These are phyloP conservation scores for Drosophila greeni DNA, from an alignment of 2,888 invertebrate species.

Conservation along the genomic window DNA sequence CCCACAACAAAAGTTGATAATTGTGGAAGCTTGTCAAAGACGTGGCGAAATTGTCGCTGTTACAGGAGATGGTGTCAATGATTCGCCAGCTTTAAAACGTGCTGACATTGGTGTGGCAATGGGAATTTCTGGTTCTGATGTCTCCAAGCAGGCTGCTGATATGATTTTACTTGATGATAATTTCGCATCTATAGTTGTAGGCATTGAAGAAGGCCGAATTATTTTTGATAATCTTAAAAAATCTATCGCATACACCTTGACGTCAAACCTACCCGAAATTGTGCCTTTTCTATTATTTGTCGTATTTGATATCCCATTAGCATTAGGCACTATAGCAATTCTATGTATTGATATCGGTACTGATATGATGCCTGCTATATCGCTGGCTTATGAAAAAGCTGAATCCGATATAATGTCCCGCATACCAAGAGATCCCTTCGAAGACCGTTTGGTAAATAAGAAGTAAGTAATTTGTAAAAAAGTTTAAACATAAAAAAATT, in stretches of 20 bases:
- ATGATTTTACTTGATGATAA: constrained; percentile 99
- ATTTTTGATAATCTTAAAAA: constrained; percentile 99
- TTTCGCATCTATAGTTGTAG: constrained; percentile 98
- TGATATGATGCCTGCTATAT: constrained; percentile 96
- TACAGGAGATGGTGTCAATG: constrained; percentile 95
- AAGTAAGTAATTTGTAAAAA: constrained; percentile 60
- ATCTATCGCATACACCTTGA: constrained; percentile 97
- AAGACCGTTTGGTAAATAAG: constrained; percentile 90
- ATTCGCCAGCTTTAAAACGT: constrained; percentile 94
- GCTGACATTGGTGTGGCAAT: constrained; percentile 96
- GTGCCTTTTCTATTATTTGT: constrained; percentile 98
- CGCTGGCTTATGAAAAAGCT: constrained; percentile 91
- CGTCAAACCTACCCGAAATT: constrained; percentile 98
- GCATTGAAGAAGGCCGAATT: constrained; percentile 94
- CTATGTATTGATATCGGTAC: constrained; percentile 99
- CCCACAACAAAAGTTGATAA: constrained; percentile 97
- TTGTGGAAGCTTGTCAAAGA: constrained; percentile 94
- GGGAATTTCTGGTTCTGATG: constrained; percentile 96
- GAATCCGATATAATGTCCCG: constrained; percentile 94
- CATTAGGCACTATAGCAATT: constrained; percentile 97
- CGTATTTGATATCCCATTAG: constrained; percentile 94
- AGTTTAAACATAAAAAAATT: not conserved
- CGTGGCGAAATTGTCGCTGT: constrained; percentile 95
- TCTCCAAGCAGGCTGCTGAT: constrained; percentile 98
- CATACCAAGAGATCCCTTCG: constrained; percentile 88